Evolutionary conservation across 1,140 invertebrate species (phyloP).

Genomic region (Rhizoglyphus robini): DNA sequence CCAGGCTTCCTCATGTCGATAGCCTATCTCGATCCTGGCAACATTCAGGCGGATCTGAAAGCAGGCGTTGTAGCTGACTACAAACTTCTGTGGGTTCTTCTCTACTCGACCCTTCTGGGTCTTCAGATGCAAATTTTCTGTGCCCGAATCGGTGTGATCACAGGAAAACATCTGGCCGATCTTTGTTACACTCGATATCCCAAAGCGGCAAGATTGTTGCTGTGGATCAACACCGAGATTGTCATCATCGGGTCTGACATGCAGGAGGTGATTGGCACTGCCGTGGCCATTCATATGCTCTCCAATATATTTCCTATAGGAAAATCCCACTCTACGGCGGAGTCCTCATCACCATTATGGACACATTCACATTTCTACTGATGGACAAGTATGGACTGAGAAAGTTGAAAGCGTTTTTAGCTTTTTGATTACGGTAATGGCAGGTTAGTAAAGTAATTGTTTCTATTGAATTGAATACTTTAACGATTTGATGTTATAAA

Average conservation of each 20-base stretch:
- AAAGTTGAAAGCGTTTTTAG: constrained; percentile 77
- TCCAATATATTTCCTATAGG: constrained; percentile 60
- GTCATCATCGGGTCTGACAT: constrained; percentile 87
- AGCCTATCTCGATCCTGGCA: constrained; percentile 82
- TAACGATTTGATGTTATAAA: constrained; percentile 54
- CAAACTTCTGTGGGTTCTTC: constrained; percentile 77
- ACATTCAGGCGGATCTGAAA: constrained; percentile 81
- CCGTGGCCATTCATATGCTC: constrained; percentile 72
- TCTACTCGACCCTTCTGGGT: constrained; percentile 68
- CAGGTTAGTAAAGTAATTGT: constrained; percentile 26
- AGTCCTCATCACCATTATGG: constrained; percentile 69
- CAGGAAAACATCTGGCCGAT: constrained; percentile 69
- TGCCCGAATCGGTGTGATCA: constrained; percentile 65
- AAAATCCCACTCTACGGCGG: constrained; percentile 69
- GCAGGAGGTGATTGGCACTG: constrained; percentile 83
- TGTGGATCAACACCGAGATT: constrained; percentile 89
- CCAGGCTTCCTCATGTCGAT: constrained; percentile 86
- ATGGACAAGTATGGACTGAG: constrained; percentile 79
- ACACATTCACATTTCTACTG: constrained; percentile 85
- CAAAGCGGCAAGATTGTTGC: constrained; percentile 53
- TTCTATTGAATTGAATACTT: neutral
- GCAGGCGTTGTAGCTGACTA: constrained; percentile 65
- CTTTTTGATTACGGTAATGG: constrained; percentile 65
- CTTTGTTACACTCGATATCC: constrained; percentile 67
- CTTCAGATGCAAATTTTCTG: constrained; percentile 71